These are phyloP conservation scores for Poecile montanus DNA, from an alignment of 2,797 vertebrate genomes.

Conservation along the genomic window DNA sequence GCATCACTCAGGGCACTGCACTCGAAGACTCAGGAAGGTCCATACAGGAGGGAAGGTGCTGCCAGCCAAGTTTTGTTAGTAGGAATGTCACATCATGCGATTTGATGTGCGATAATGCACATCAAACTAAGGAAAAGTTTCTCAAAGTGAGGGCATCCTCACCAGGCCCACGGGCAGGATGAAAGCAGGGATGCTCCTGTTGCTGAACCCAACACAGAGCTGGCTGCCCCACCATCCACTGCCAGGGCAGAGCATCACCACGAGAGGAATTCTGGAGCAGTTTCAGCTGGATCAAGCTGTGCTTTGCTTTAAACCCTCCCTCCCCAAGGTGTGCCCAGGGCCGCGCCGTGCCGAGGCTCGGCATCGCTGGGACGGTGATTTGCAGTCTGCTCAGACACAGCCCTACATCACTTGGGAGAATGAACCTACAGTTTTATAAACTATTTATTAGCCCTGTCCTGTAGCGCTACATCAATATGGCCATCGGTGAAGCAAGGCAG, in stretches of 20 bases:
- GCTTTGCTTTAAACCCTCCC: neutral
- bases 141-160: rapidly evolving
- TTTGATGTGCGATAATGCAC: too few relatives aligned
- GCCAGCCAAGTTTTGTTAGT: neutral
- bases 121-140: neutral
- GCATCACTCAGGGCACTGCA: neutral
- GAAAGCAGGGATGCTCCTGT: neutral
- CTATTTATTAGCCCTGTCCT: conserved; percentile 80
- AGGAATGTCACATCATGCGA: rapidly evolving
- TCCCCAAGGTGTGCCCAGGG: neutral
- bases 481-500: conserved; percentile 76
- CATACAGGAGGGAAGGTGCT: neutral
- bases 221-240: neutral
- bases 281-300: neutral
- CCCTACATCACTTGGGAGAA: conserved; percentile 71
- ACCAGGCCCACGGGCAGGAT: rapidly evolving
- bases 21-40: neutral
- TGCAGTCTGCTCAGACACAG: conserved; percentile 56
- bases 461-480: conserved; percentile 75
- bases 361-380: neutral
- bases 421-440: conserved; percentile 77
- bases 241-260: neutral
- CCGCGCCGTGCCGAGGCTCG: rapidly evolving
- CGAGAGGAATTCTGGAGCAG: neutral
- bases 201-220: neutral